phyloP scores from a whole-genome alignment of 2,888 invertebrate species.

The Nomada ferruginata region DNA sequence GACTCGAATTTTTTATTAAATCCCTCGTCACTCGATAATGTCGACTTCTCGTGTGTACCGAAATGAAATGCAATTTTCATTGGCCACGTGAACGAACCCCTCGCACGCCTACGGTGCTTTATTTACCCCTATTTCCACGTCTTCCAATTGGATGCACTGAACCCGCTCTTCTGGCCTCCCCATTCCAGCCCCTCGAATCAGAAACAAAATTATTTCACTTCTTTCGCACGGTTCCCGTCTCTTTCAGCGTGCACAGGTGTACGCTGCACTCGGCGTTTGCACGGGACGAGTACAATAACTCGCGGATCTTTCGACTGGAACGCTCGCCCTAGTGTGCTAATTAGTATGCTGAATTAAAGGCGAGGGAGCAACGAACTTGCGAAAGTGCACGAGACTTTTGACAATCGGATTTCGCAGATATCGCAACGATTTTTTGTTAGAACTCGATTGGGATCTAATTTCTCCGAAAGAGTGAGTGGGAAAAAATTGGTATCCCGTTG shows the following conservation, averaged over 20 bases:
- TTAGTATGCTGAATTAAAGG: conserved; percentile 7
- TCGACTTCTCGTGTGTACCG: conserved; percentile 74
- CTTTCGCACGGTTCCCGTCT: conserved; percentile 22
- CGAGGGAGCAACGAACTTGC: not conserved
- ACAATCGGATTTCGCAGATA: too few species aligned
- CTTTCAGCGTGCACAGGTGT: conserved; percentile 56
- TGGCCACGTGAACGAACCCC: conserved; percentile 51
- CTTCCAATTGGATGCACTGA: conserved; percentile 72
- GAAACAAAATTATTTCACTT: conserved; percentile 74
- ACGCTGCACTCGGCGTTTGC: not conserved
- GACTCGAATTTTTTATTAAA: conserved; percentile 79
- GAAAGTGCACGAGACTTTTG: not conserved
- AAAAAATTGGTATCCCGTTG: not conserved
- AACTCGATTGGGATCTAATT: not conserved
- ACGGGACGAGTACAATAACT: conserved; percentile 15
- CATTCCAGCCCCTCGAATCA: conserved; percentile 40
- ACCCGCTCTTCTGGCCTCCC: conserved; percentile 11
- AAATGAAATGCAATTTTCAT: conserved; percentile 78
- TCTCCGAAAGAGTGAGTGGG: not conserved
- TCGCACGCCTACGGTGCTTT: conserved; percentile 59
- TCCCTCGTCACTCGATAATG: conserved; percentile 71
- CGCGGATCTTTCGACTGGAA: conserved; percentile 6
- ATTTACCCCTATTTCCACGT: conserved; percentile 67
- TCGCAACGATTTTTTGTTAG: too few species aligned
- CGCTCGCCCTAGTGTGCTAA: not conserved